These are phyloP conservation scores for Brotula barbata DNA, from an alignment of 2,797 vertebrate species.

Conservation along the genomic window DNA sequence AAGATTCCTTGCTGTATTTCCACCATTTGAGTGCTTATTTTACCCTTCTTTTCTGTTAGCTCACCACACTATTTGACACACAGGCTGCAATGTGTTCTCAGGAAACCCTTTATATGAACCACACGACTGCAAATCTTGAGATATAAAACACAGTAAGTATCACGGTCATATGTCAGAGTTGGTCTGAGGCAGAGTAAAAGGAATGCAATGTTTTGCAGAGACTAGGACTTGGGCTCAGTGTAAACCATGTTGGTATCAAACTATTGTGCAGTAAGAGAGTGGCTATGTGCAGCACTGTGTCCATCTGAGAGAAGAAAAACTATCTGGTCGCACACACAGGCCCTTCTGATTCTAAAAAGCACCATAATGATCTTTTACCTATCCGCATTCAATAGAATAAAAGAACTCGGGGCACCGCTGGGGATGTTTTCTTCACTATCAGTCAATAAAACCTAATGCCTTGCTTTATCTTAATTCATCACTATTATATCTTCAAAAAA, in stretches of 20 bases:
- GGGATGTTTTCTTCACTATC: slow-evolving; percentile 32
- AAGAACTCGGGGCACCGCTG: slow-evolving; percentile 17
- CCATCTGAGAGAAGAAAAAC: not conserved
- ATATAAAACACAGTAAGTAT: not conserved
- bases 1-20: slow-evolving; percentile 19
- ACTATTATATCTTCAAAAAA: slow-evolving; percentile 43
- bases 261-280: not conserved
- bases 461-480: slow-evolving; percentile 49
- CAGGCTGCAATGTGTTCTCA: slow-evolving; percentile 7
- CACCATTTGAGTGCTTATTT: slow-evolving; percentile 27
- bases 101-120: slow-evolving; percentile 13
- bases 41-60: slow-evolving; percentile 13
- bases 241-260: not conserved
- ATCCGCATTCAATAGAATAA: slow-evolving; percentile 27
- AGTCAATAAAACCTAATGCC: slow-evolving; percentile 50
- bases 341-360: slow-evolving; percentile 19
- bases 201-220: not conserved
- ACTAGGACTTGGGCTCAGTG: not conserved
- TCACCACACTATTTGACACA: not conserved
- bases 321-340: not conserved
- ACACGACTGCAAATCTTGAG: slow-evolving; percentile 1
- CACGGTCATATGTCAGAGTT: not conserved
- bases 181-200: not conserved
- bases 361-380: slow-evolving; percentile 12
- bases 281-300: not conserved